These are phyloP conservation scores for Steatornis caripensis DNA, from an alignment of 2,113 vertebrate genomes.

Conservation along the genomic window DNA sequence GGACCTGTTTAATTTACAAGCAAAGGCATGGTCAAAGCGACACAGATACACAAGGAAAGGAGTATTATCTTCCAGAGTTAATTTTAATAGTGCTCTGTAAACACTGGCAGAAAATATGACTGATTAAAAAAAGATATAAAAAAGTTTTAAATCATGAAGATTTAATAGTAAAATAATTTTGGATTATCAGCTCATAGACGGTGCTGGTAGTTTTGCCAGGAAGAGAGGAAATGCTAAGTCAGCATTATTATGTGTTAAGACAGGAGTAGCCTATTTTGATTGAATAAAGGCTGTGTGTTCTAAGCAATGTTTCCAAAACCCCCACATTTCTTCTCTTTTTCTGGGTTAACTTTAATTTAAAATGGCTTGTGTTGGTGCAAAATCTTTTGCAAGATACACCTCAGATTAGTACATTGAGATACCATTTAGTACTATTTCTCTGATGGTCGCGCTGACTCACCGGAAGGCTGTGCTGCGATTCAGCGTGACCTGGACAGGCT, in stretches of 20 bases:
- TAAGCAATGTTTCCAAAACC: neutral
- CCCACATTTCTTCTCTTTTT: neutral
- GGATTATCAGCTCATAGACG: neutral
- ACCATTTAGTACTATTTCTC: too few species aligned
- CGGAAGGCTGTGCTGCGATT: too few species aligned
- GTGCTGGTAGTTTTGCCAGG: neutral
- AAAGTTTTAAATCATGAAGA: neutral
- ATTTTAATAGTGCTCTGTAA: neutral
- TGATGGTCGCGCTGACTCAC: too few species aligned
- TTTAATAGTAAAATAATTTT: neutral
- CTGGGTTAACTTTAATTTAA: neutral
- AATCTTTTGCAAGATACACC: neutral
- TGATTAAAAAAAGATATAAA: neutral
- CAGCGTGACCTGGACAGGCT: too few species aligned
- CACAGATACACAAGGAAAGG: neutral
- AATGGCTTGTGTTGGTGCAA: neutral
- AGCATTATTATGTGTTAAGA: neutral
- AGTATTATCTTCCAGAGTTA: neutral
- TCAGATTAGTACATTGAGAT: too few species aligned
- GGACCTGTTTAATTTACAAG: neutral
- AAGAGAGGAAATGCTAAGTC: neutral
- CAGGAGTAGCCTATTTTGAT: neutral
- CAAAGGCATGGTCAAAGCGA: neutral
- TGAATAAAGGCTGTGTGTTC: neutral
- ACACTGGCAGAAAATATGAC: neutral